A percentile compares a stretch with the other conserved stretches of the same genome.
These are phyloP conservation scores for Pteruthius melanotis DNA, from an alignment of 2,113 vertebrate species.

Conservation along the genomic window DNA sequence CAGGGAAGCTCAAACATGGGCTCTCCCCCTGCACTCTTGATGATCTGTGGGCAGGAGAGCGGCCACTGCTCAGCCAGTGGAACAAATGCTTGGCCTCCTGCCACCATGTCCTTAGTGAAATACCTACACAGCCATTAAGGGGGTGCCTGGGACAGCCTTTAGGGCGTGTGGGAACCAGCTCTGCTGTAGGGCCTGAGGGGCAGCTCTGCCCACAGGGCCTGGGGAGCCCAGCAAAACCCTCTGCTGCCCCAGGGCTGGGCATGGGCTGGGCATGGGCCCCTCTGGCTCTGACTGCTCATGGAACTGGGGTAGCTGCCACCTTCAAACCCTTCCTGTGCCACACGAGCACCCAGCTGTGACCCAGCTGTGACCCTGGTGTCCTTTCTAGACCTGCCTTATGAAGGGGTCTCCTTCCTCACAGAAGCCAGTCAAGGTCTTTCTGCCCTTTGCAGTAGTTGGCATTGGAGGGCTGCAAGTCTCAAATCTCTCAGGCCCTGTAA, in stretches of 20 bases:
- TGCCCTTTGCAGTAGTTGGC: neutral
- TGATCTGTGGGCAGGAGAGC: neutral
- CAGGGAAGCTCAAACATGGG: rapidly evolving
- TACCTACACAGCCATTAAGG: neutral
- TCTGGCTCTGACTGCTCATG: neutral
- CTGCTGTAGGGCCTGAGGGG: neutral
- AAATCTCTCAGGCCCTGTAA: neutral
- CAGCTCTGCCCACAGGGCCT: neutral
- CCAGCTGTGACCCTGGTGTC: neutral
- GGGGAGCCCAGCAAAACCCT: neutral
- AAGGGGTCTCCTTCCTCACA: neutral
- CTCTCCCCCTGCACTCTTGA: neutral
- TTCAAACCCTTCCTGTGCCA: neutral
- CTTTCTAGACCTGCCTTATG: neutral
- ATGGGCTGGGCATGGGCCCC: rapidly evolving
- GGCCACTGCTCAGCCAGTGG: rapidly evolving
- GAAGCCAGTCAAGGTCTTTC: neutral
- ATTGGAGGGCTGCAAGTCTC: neutral
- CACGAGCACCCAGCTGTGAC: rapidly evolving
- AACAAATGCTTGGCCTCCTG: neutral
- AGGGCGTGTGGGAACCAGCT: neutral
- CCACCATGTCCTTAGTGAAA: neutral
- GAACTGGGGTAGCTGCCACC: no score
- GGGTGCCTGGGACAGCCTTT: neutral
- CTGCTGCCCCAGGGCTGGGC: neutral